Conservation (phyloP, 2,113 vertebrate genomes). For the Ploceus nigricollis region DNA sequence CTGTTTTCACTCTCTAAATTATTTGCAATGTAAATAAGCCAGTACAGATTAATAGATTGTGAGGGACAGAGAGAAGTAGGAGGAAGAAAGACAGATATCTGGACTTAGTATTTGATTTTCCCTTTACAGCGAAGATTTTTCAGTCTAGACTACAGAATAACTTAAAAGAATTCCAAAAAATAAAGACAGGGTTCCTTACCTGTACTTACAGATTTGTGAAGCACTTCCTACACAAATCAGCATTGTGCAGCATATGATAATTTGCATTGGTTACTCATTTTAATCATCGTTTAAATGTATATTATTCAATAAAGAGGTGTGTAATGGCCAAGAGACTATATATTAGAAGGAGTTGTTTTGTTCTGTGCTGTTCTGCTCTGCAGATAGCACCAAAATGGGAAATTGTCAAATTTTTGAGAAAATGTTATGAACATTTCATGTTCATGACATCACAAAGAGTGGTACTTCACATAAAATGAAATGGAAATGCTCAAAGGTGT, state of each 20-base stretch:
- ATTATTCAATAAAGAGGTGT: neutral
- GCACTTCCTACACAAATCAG: neutral
- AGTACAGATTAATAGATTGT: neutral
- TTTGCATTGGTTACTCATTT: neutral
- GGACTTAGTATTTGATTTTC: neutral
- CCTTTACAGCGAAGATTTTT: neutral
- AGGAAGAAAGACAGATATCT: neutral
- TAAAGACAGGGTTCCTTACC: neutral
- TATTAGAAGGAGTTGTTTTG: neutral
- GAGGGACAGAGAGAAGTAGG: neutral
- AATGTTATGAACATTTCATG: neutral
- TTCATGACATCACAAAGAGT: neutral
- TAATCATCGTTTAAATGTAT: neutral
- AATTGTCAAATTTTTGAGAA: neutral
- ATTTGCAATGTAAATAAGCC: neutral
- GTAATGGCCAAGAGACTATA: neutral
- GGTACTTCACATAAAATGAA: neutral
- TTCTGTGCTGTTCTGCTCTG: neutral
- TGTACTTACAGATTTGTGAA: neutral
- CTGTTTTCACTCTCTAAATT: neutral
- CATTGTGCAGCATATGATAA: fast-evolving
- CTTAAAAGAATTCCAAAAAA: neutral
- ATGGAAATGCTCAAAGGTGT: neutral
- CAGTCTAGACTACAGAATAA: neutral
- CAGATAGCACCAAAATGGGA: neutral